Percentiles rank a stretch among this genome's conserved stretches.
These are phyloP conservation scores for Drosophila erecta DNA, from an alignment of 1,140 invertebrate genomes.

Conservation along the genomic window DNA sequence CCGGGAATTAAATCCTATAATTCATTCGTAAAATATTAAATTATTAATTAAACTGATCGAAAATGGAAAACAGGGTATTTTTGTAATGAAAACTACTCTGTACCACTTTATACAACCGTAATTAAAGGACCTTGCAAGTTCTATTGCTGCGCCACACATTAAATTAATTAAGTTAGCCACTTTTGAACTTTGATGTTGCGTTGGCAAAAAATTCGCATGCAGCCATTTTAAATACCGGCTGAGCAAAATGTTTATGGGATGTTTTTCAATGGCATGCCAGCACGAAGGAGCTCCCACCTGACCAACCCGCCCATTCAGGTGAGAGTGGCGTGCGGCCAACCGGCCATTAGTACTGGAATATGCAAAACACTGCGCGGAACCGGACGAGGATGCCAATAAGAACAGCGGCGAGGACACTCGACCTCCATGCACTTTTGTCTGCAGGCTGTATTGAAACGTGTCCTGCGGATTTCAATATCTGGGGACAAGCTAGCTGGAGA, in stretches of 20 bases:
- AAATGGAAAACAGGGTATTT: not conserved
- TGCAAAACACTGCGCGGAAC: constrained; percentile 42
- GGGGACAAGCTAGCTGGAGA: not conserved
- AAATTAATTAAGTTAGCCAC: constrained; percentile 44
- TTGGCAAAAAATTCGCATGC: constrained; percentile 42
- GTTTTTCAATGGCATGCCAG: constrained; percentile 38
- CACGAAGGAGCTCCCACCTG: constrained; percentile 41
- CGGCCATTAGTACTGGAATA: constrained; percentile 39
- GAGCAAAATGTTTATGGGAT: constrained; percentile 45
- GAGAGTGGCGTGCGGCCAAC: constrained; percentile 34
- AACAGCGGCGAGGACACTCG: constrained; percentile 21
- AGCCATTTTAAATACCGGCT: constrained; percentile 36
- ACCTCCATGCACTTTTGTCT: constrained; percentile 15
- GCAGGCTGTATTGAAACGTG: constrained; percentile 2
- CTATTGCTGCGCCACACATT: constrained; percentile 28
- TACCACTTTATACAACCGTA: not conserved
- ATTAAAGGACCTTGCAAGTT: constrained; percentile 3
- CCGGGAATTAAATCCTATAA: not conserved
- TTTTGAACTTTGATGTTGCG: constrained; percentile 34
- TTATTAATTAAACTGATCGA: too few species aligned
- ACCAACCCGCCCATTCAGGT: constrained; percentile 6
- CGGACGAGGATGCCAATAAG: constrained; percentile 47
- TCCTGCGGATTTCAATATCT: constrained; percentile 18
- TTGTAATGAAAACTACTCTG: too few species aligned
- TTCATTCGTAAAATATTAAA: not conserved